phyloP scores from a whole-genome alignment of 2,113 vertebrate genomes.

The Pollimyrus isidori region DNA sequence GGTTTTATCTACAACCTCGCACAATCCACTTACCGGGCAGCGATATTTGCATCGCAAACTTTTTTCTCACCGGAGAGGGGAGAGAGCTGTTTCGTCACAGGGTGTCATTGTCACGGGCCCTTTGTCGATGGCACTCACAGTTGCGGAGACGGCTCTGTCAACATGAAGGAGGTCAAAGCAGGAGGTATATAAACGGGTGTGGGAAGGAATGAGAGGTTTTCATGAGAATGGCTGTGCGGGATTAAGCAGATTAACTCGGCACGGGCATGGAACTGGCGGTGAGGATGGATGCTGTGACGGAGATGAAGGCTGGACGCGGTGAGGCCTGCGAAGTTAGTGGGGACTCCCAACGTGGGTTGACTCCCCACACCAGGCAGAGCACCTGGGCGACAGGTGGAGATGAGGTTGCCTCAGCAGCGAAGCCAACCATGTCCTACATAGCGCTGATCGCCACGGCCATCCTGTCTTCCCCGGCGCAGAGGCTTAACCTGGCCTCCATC shows the following conservation, averaged over 20 bases:
- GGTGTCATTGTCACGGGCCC: constrained; percentile 37
- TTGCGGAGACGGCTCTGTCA: constrained; percentile 38
- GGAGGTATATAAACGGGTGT: constrained; percentile 38
- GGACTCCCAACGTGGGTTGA: neutral
- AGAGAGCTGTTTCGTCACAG: constrained; percentile 36
- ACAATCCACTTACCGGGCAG: constrained; percentile 44
- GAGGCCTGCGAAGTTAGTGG: too few species aligned
- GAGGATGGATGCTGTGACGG: neutral
- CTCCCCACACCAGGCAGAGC: neutral
- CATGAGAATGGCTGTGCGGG: neutral
- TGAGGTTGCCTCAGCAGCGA: constrained; percentile 33
- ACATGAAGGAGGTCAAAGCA: constrained; percentile 32
- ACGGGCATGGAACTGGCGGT: neutral
- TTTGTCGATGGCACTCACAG: neutral
- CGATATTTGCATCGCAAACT: constrained; percentile 45
- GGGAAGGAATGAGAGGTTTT: neutral
- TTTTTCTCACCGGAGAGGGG: constrained; percentile 24
- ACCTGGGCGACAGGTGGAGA: neutral
- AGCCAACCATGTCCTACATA: constrained; percentile 51
- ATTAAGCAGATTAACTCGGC: neutral
- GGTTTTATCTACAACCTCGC: constrained; percentile 34
- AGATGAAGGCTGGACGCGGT: neutral
- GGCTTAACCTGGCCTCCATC: constrained; percentile 56
- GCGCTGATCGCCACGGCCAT: constrained; percentile 58
- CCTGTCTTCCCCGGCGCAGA: constrained; percentile 49